Evolutionary conservation across 2,797 vertebrate genomes (phyloP).

Genomic region (Arnoldichthys spilopterus): DNA sequence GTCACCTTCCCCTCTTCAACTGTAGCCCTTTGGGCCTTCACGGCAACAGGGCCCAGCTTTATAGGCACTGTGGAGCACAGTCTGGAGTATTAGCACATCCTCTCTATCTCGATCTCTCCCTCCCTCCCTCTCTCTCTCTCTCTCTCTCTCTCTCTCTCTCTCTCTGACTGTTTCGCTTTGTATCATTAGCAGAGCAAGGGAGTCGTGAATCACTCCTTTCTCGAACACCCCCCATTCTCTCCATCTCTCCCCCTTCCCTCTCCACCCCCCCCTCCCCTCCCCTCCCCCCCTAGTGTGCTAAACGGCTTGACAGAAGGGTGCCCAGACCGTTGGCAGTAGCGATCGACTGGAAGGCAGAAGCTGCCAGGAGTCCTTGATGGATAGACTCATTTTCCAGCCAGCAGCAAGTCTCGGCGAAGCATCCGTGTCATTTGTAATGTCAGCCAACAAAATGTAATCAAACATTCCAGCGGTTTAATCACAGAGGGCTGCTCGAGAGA

Average conservation of each 20-base stretch:
- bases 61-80: slow-evolving; percentile 72
- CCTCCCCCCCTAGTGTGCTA: slow-evolving; percentile 93
- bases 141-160: slow-evolving; percentile 64
- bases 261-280: slow-evolving; percentile 71
- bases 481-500: slow-evolving; percentile 99
- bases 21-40: slow-evolving; percentile 59
- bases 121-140: no score
- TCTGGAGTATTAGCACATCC: slow-evolving; percentile 71
- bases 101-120: slow-evolving; percentile 64
- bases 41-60: slow-evolving; percentile 75
- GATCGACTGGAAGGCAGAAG: slow-evolving; percentile 99
- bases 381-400: slow-evolving; percentile 99
- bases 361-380: slow-evolving; percentile 99
- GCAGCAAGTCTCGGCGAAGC: slow-evolving; percentile 99
- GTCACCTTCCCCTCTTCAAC: slow-evolving; percentile 22
- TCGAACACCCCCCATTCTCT: slow-evolving; percentile 63
- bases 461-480: slow-evolving; percentile 99
- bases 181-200: slow-evolving; percentile 83
- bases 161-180: slow-evolving; percentile 77
- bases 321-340: slow-evolving; percentile 96
- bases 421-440: slow-evolving; percentile 99
- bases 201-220: slow-evolving; percentile 80
- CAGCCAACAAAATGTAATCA: slow-evolving; percentile 99
- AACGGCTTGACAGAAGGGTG: slow-evolving; percentile 99
- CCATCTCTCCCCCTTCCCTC: slow-evolving; percentile 74